phyloP scores from a whole-genome alignment of 2,797 vertebrate genomes.

The Halcyon smyrnensis region DNA sequence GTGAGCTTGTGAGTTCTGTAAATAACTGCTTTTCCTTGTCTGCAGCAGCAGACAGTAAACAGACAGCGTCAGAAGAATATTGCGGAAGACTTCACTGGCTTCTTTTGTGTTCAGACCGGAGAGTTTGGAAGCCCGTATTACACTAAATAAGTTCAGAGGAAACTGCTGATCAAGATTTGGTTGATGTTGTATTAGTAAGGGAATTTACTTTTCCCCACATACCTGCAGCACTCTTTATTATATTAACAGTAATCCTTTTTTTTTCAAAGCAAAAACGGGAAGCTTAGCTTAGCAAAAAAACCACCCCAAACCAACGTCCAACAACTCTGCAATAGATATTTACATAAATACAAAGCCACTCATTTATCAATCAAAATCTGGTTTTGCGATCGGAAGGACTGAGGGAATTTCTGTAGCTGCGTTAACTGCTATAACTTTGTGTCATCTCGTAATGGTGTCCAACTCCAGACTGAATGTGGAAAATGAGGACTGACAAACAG shows the following conservation, averaged over 20 bases:
- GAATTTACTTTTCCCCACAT: background rate
- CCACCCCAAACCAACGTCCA: too few species aligned
- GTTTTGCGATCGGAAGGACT: background rate
- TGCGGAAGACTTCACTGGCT: background rate
- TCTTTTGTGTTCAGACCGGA: background rate
- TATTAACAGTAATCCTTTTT: background rate
- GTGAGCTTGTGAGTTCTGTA: background rate
- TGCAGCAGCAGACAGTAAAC: background rate
- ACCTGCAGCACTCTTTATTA: background rate
- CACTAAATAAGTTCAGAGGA: background rate
- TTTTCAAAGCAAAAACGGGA: background rate
- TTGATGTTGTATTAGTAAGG: background rate
- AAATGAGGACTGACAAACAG: slow-evolving; percentile 33
- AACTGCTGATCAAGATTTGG: background rate
- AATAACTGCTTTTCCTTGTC: background rate
- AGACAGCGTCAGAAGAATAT: background rate
- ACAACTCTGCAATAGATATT: background rate
- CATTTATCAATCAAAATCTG: background rate
- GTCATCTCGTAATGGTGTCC: background rate
- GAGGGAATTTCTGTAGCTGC: background rate
- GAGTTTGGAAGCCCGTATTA: background rate
- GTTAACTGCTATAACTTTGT: background rate
- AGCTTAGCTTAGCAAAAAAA: background rate
- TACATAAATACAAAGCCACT: background rate
- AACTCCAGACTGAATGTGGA: background rate